Conservation (phyloP, 1,140 invertebrate species). For the Listronotus bonariensis region DNA sequence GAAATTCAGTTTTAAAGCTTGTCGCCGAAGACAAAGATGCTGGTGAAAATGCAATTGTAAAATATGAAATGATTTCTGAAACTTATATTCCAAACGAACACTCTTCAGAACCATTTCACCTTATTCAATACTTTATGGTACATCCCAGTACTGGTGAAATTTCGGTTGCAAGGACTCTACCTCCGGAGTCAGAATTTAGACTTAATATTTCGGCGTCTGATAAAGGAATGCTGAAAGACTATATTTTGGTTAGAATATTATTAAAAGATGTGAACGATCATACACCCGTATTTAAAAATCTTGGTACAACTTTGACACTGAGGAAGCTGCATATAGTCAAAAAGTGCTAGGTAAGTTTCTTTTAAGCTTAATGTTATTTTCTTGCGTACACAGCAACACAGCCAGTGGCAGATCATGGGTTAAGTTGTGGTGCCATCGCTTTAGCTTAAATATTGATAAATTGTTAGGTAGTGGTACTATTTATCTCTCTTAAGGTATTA, state of each 20-base stretch:
- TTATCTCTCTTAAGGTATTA: no score
- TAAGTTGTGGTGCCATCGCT: no score
- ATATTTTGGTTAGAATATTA: conserved; percentile 68
- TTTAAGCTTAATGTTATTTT: not conserved
- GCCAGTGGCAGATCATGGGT: no score
- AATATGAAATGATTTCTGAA: conserved; percentile 74
- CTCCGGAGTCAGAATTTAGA: conserved; percentile 76
- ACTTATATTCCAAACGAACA: conserved; percentile 62
- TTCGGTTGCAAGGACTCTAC: conserved; percentile 72
- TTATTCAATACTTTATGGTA: conserved; percentile 72
- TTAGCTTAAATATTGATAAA: no score
- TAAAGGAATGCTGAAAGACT: conserved; percentile 71
- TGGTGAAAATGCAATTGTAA: conserved; percentile 73
- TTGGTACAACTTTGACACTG: conserved; percentile 81
- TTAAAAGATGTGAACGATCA: conserved; percentile 87
- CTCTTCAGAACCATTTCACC: conserved; percentile 56
- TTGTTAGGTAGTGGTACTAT: no score
- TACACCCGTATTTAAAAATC: conserved; percentile 79
- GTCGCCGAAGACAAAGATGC: conserved; percentile 82
- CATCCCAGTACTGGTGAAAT: conserved; percentile 75
- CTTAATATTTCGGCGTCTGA: conserved; percentile 79
- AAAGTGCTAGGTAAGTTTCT: conserved; percentile 66
- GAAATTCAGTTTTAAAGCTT: conserved; percentile 74
- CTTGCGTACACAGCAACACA: no score
- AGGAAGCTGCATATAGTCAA: conserved; percentile 75